Percentiles rank a stretch among this genome's conserved stretches.
Conservation (phyloP, 2,113 vertebrate species). For the Strigops habroptila region DNA sequence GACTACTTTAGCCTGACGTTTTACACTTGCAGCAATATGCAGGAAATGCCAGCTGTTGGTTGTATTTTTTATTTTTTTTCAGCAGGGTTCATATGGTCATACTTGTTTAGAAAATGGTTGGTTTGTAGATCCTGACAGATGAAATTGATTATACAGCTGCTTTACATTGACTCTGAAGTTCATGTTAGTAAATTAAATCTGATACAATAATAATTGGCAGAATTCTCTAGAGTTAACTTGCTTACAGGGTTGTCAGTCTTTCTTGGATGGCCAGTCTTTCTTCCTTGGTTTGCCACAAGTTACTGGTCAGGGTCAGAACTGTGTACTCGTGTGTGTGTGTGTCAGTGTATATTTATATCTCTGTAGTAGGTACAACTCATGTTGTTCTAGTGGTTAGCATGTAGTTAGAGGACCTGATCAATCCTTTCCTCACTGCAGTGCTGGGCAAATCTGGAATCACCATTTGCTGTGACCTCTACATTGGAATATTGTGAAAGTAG, state of each 20-base stretch:
- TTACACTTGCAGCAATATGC: neutral
- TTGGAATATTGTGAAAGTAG: neutral
- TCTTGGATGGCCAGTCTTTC: neutral
- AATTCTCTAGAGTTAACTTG: neutral
- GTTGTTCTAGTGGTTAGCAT: neutral
- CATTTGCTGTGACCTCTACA: fast-evolving
- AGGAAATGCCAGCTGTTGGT: neutral
- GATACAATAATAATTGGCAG: neutral
- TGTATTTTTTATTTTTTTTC: neutral
- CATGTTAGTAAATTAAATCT: neutral
- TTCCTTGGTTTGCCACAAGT: neutral
- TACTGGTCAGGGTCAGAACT: neutral
- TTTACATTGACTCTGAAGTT: neutral
- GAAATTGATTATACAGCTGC: neutral
- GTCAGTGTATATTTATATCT: neutral
- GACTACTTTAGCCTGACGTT: neutral
- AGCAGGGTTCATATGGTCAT: neutral
- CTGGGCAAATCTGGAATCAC: neutral
- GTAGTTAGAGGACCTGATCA: neutral
- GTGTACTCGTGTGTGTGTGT: fast-evolving
- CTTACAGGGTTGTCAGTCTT: neutral
- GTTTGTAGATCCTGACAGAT: neutral
- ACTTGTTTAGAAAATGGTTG: neutral
- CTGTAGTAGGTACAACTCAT: fast-evolving
- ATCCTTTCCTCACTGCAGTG: neutral